Evolutionary conservation across 2,113 vertebrate species (phyloP).

Genomic region (Puntigrus tetrazona): DNA sequence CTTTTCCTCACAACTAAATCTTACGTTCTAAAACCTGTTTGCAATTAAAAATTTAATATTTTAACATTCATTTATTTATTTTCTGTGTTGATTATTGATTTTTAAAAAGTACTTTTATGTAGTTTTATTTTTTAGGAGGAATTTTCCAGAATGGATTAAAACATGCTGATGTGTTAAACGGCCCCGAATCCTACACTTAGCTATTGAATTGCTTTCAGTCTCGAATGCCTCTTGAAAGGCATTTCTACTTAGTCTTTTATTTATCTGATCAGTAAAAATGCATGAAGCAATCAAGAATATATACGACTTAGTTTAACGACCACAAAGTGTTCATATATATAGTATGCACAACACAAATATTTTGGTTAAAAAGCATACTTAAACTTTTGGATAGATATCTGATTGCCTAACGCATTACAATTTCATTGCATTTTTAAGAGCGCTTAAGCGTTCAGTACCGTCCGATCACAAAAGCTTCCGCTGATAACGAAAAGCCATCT

Average conservation of each 20-base stretch:
- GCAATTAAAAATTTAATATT: background rate
- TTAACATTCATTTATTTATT: too few relatives aligned
- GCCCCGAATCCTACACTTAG: background rate
- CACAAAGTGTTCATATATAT: background rate
- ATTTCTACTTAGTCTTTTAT: background rate
- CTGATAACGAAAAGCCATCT: background rate
- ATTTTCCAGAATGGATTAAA: background rate
- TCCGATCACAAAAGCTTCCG: too few relatives aligned
- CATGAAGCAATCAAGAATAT: constrained; percentile 1
- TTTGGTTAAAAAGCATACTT: background rate
- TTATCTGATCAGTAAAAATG: constrained; percentile 18
- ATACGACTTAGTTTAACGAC: background rate
- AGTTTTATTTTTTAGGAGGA: background rate
- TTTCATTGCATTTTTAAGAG: background rate
- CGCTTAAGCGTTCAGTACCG: background rate
- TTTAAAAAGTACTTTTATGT: background rate
- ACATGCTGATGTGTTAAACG: background rate
- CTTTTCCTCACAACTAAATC: background rate
- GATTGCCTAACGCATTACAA: background rate
- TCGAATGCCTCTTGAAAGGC: background rate
- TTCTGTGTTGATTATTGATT: background rate
- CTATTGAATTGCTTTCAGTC: background rate
- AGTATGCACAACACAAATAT: too few relatives aligned
- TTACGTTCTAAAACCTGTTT: background rate
- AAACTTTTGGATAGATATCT: background rate